Evolutionary conservation across 37 sponge, comb jelly and placozoan species (phyloP), one percentile per base, ranked within the genome.

Genomic region (Cliona cf. orientalis): DNA sequence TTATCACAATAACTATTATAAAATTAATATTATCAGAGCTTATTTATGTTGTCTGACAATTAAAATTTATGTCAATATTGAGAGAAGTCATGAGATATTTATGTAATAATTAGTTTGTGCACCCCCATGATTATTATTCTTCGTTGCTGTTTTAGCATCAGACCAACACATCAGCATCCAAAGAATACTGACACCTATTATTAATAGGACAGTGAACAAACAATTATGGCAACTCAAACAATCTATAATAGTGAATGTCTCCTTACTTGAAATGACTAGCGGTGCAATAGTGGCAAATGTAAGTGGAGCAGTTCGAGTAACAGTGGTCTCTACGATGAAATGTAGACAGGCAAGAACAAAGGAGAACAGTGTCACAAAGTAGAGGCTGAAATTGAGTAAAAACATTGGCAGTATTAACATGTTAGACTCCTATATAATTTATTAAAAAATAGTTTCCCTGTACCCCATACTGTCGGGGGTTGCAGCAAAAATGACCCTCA

Each of bases 341-440:
- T 91, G 86, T 1, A 40, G 11, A 29, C 86, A 69, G 45, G 87
- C 92, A 59, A 91, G 68, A 22, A 82, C 26, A 37, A 87, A 91
- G 19, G 92, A 79, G 25, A 74, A 45, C 38, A 76, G 40, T 11
- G 88, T 87, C 5, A 72, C 29, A 4, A 40, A 9, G 63, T 60
- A 81, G 32, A 91, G 2, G 34, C 92, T 87, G 63, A 26, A 70
- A 36, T 1, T 31, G 74, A 53, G 9, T 49, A 19, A 26, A 77
- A 25, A 63, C 64, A 61, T 23, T n/a, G 3, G 62, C 29, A 40
- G 7, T 12, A 45, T 22, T 41, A 46, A 41, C 31, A 32, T 23
- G 22, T 37, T 2, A 35, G 21, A 3, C 17, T 40, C 11, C 4
- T 32, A 37, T 26, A 32, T 2, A 68, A 36, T 68, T 60, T 22